phyloP scores from a whole-genome alignment of 2,888 invertebrate genomes.

The Xestia ashworthii region DNA sequence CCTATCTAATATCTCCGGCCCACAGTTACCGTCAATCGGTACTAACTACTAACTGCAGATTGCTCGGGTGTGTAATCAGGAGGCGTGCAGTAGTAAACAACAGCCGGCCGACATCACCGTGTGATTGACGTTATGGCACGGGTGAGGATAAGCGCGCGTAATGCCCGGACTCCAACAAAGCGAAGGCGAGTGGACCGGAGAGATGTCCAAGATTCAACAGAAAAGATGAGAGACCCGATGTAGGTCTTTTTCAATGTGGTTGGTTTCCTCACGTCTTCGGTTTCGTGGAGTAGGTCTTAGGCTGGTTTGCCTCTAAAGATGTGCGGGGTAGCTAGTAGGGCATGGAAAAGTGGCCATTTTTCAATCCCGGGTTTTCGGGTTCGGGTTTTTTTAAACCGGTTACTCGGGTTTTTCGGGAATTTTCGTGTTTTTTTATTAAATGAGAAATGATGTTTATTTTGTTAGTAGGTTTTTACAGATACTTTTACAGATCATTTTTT shows the following conservation, averaged over 20 bases:
- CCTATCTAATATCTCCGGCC: background rate
- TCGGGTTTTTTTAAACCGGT: no score
- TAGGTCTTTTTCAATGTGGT: no score
- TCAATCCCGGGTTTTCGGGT: no score
- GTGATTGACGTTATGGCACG: constrained; percentile 23
- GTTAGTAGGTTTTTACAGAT: no score
- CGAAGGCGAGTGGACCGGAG: background rate
- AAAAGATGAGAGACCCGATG: no score
- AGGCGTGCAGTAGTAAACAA: constrained; percentile 20
- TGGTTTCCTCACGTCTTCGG: background rate
- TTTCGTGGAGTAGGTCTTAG: background rate
- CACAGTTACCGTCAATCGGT: constrained; percentile 15
- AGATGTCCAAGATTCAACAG: no score
- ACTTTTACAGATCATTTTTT: no score
- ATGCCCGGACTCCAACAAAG: background rate
- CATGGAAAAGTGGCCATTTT: no score
- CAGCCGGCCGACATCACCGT: constrained; percentile 12
- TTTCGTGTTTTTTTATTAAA: no score
- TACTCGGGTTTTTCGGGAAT: no score
- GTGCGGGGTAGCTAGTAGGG: background rate
- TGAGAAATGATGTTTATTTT: no score
- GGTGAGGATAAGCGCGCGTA: background rate
- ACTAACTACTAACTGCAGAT: constrained; percentile 31
- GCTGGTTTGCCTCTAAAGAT: background rate
- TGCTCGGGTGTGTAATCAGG: constrained; percentile 14